Base-by-base conservation (phyloP, 2,797 vertebrate species). In the Galago senegalensis region DNA sequence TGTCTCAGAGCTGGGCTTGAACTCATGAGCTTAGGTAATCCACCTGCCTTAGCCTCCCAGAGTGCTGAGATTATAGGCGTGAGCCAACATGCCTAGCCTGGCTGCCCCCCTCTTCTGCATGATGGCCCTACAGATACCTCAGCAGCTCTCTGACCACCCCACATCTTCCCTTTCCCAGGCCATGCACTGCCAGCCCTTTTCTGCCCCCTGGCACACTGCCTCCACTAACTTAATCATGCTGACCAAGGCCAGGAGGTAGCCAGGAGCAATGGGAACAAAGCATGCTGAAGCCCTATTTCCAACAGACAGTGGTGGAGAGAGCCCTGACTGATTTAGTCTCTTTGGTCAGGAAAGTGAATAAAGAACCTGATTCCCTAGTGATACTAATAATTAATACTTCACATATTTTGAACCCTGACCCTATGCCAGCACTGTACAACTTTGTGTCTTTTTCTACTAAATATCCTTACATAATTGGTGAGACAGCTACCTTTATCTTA, bases 221-320 rank as follows among this genome's bases (percentile, higher is more conserved):
- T 77, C 79, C 65, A 40, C 58, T 37, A 43, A 69, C 60, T 72
- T 27, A 69, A 14, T 61, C 34, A 43, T 17, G 87, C 70, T 43
- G 80, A 72, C 58, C 69, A 63, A 94, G 72, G 53, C 65, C 91
- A 65, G 80, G 82, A 77, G 46, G 82, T 58, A 70, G 67, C 23
- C 58, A 37, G 86, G 56, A 76, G 37, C 46, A n/a, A 92, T 8
- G 75, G 72, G 7, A 80, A 37, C 34, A 53, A 31, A 6, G 70
- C 9, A 27, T 12, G 20, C 27, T 20, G 61, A 81, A n/a, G 61
- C 13, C 3, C 7, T 61, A 25, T 80, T 93, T 80, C 80, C 34
- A 70, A 79, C 27, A 79, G 67, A 83, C 11, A n/a, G 31, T 70
- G 61, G 63, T 21, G 8, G 5, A n/a, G 34, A 56, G 27, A 34